Percentiles rank a stretch among this genome's conserved stretches.
These are phyloP conservation scores for Enteromius treurensis DNA, from an alignment of 2,797 vertebrate genomes.

Conservation along the genomic window DNA sequence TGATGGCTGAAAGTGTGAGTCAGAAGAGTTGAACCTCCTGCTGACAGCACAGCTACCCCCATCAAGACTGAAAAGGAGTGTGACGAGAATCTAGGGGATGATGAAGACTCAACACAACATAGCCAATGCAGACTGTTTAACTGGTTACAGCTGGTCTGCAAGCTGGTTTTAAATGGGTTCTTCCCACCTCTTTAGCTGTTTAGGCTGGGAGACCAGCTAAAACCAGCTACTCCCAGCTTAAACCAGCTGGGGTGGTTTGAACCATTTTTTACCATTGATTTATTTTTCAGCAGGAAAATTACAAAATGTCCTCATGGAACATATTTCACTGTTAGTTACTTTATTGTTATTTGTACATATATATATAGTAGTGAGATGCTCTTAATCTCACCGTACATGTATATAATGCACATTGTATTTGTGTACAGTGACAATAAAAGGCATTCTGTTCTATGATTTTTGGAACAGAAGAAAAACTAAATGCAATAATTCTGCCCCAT, in stretches of 20 bases:
- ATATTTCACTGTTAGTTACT: no score
- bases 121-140: background rate
- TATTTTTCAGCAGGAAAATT: no score
- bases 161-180: background rate
- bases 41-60: conserved; percentile 44
- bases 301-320: no score
- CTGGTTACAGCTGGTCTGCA: background rate
- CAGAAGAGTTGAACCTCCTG: conserved; percentile 60
- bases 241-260: background rate
- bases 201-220: background rate
- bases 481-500: background rate
- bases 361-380: no score
- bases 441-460: background rate
- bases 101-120: background rate
- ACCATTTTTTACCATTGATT: no score
- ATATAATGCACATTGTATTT: no score
- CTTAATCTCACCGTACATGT: no score
- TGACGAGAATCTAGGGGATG: background rate
- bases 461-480: background rate
- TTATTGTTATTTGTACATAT: no score
- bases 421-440: no score
- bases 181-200: background rate
- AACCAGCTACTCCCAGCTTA: background rate
- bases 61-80: background rate
- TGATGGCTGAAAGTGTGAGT: conserved; percentile 54